A percentile compares a stretch with the other conserved stretches of the same genome.
phyloP scores from a whole-genome alignment of 2,797 vertebrate genomes.

The Scyliorhinus canicula region DNA sequence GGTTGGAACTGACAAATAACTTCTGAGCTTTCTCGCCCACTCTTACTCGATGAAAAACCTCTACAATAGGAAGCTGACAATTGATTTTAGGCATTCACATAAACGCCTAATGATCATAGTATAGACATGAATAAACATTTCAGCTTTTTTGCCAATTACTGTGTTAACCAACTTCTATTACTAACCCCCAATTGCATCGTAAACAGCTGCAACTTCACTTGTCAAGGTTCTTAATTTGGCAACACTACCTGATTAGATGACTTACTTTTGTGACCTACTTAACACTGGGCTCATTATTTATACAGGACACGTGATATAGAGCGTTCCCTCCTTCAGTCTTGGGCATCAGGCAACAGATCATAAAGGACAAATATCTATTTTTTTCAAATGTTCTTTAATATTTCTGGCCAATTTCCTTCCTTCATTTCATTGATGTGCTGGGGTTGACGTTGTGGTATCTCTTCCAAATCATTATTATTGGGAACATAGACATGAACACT shows the following conservation, averaged over 20 bases:
- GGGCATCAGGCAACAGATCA: neutral
- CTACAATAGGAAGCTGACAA: neutral
- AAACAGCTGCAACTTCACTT: neutral
- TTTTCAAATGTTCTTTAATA: neutral
- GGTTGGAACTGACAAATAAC: neutral
- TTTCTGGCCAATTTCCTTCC: neutral
- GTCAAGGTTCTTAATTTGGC: neutral
- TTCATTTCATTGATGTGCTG: neutral
- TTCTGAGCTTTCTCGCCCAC: neutral
- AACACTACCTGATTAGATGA: neutral
- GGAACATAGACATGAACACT: neutral
- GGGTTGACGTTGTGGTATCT: neutral
- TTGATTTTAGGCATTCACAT: neutral
- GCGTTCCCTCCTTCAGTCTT: neutral
- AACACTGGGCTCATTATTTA: neutral
- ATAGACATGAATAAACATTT: constrained; percentile 6
- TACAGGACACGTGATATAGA: neutral
- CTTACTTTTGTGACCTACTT: neutral
- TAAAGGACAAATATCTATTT: too few relatives aligned
- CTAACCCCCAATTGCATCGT: neutral
- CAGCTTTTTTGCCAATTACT: neutral
- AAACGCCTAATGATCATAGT: neutral
- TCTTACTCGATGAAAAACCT: neutral
- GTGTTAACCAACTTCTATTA: neutral
- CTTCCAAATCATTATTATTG: neutral